phyloP scores from a whole-genome alignment of 2,113 vertebrate genomes.

The Neomonachus schauinslandi region DNA sequence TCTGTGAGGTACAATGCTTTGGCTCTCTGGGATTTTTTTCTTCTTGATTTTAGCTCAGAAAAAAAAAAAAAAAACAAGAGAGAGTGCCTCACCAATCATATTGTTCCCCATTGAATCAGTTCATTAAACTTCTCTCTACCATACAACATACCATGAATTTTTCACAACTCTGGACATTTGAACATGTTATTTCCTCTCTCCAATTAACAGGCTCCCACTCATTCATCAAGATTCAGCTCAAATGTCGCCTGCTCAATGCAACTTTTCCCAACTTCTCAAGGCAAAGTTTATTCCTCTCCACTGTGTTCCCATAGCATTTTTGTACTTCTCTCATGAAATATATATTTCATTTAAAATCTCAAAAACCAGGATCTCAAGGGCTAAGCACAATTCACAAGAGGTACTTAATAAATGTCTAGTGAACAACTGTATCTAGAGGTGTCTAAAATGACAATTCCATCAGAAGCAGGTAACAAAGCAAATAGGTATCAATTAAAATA shows the following conservation, averaged over 20 bases:
- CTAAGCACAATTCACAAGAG: constrained; percentile 43
- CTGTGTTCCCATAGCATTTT: not conserved
- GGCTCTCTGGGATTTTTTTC: not conserved
- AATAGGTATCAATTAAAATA: constrained; percentile 71
- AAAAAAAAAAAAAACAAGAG: constrained; percentile 6
- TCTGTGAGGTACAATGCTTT: not conserved
- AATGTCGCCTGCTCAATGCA: constrained; percentile 57
- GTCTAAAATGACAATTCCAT: constrained; percentile 53
- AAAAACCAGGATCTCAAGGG: constrained; percentile 50
- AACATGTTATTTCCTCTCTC: constrained; percentile 68
- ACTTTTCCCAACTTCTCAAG: constrained; percentile 36
- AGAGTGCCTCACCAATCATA: constrained; percentile 54
- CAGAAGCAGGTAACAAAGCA: constrained; percentile 63
- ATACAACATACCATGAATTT: constrained; percentile 52
- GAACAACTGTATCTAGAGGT: constrained; percentile 51
- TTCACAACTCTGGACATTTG: constrained; percentile 56
- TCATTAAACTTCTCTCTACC: constrained; percentile 61
- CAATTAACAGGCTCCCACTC: constrained; percentile 6
- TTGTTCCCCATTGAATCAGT: constrained; percentile 46
- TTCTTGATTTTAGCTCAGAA: not conserved
- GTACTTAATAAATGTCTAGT: constrained; percentile 55
- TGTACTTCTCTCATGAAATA: constrained; percentile 38
- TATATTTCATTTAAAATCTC: constrained; percentile 70
- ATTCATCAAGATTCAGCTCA: constrained; percentile 74
- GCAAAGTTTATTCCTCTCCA: constrained; percentile 18